Base-by-base conservation (phyloP, 2,113 vertebrate genomes). In the Athene cunicularia region DNA sequence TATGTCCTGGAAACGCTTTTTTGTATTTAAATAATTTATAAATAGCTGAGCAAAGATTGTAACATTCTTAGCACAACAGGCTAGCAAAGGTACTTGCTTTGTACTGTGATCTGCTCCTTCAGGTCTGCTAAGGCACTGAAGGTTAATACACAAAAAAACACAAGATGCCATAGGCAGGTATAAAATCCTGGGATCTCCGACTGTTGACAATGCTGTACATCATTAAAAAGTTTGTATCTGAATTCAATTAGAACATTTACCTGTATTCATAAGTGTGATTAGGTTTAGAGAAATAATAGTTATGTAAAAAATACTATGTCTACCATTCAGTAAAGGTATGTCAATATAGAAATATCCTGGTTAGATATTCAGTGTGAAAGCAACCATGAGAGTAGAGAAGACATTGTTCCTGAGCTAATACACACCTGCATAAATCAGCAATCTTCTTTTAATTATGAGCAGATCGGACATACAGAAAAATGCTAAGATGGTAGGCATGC, bases 1-100 rank as follows among this genome's bases (percentile, higher is more conserved):
- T 22, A 68, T 18, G 50, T 56, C 86, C 88, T 93, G 6, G 9
- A 93, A 97, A 94, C 13, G 41, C 55, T 77, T 35, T 63, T 89
- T 88, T 71, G 81, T 86, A 67, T 74, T 96, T 94, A 67, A 95
- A 96, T 84, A 95, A 94, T 87, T 79, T 35, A 76, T 58, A 41
- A 71, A 75, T 24, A 80, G 3, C 71, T 91, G 94, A 95, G 66
- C 17, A 97, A 97, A 95, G 86, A 94, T 39, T 9, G 14, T 47
- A 87, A 90, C 56, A 32, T 70, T 88, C 64, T 80, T 68, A 52
- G 77, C 83, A 93, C 63, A 91, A 39, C 23, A 85, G 35, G 58
- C 43, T 80, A 79, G 79, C 39, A 74, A 94, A 81, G 82, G 47
- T 80, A 91, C 66, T 90, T 64, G 58, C n/a, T 96, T 84, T 88